Base-by-base conservation (phyloP, 64 coral and sea anemone species). In the Dendronephthya gigantea region DNA sequence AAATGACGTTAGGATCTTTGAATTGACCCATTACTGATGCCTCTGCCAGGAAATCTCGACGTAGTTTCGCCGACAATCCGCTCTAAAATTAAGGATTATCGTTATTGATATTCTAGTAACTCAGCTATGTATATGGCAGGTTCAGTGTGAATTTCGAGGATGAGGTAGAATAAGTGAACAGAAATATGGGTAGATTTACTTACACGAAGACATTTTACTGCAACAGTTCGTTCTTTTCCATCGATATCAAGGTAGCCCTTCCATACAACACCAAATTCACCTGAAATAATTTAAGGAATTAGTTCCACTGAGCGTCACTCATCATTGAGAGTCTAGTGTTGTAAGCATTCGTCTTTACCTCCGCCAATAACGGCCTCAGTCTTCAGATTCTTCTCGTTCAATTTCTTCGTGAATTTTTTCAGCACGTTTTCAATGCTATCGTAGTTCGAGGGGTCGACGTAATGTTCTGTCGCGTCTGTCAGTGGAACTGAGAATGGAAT, bases 241-340 rank as follows among this genome's bases (percentile, higher is more conserved):
- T 34, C 32, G 2, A 34, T 79, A 15, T 79, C 72, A 34, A 79
- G 72, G 29, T 36, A 79, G 9, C 72, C 72, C 8, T 79, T 79
- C 72, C 72, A 79, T 34, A 79, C 72, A 34, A 79, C 72, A 79
- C 72, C 72, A 39, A 79, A 79, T 39, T 79, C 72, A 2, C 72
- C 72, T 79, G 29, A 34, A 35, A 3, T 4, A 36, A 13, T 12
- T 35, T 16, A 2, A 79, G 36, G 29, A 79, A 5, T 36, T 36
- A 33, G 34, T 79, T 62, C 6, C 55, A 79, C 25, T 35, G 9
- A 79, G 72, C 1, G 9, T 16, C 17, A 79, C 1, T 2, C 55
- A 62, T n/a, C 6, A 22, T 27, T 27, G 55, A 62, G 25, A 58
- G 25, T 1, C 19, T 62, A n/a, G 11, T 6, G 41, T 45, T 6